Percentiles rank a stretch among this genome's conserved stretches.
These are phyloP conservation scores for Urocynchramus pylzowi DNA, from an alignment of 2,113 vertebrate species.

Conservation along the genomic window DNA sequence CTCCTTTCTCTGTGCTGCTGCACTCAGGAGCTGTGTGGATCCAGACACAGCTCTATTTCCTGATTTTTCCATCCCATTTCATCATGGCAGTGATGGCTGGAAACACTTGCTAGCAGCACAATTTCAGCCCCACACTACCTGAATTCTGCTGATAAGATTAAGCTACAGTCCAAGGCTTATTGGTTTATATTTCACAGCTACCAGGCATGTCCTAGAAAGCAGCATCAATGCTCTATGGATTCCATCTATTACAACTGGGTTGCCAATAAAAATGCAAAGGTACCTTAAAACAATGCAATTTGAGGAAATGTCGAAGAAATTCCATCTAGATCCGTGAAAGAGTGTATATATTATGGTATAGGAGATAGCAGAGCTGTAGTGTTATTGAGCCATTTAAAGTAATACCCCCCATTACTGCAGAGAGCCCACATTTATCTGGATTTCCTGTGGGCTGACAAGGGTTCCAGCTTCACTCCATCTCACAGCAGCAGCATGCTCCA, in stretches of 20 bases:
- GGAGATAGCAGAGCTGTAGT: background rate
- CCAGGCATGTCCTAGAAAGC: background rate
- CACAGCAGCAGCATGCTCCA: background rate
- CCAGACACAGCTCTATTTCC: slow-evolving; percentile 4
- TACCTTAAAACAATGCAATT: slow-evolving; percentile 38
- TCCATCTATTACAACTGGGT: background rate
- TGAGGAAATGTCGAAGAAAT: background rate
- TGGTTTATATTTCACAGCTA: slow-evolving; percentile 39
- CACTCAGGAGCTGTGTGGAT: background rate
- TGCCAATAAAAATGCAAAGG: slow-evolving; percentile 49
- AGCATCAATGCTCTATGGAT: background rate
- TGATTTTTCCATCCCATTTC: slow-evolving; percentile 11
- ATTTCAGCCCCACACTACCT: background rate
- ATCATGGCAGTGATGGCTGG: background rate
- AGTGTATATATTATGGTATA: background rate
- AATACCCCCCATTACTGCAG: background rate
- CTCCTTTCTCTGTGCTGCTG: background rate
- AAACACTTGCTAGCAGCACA: slow-evolving; percentile 8
- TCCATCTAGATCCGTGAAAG: background rate
- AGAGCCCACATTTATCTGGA: background rate
- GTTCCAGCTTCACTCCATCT: background rate
- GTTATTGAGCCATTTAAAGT: background rate
- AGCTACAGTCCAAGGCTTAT: background rate
- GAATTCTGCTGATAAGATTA: slow-evolving; percentile 43
- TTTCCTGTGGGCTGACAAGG: fast-evolving